Percentiles rank a stretch among this genome's conserved stretches.
These are phyloP conservation scores for Megalurothrips usitatus DNA, from an alignment of 2,888 invertebrate species.

Conservation along the genomic window DNA sequence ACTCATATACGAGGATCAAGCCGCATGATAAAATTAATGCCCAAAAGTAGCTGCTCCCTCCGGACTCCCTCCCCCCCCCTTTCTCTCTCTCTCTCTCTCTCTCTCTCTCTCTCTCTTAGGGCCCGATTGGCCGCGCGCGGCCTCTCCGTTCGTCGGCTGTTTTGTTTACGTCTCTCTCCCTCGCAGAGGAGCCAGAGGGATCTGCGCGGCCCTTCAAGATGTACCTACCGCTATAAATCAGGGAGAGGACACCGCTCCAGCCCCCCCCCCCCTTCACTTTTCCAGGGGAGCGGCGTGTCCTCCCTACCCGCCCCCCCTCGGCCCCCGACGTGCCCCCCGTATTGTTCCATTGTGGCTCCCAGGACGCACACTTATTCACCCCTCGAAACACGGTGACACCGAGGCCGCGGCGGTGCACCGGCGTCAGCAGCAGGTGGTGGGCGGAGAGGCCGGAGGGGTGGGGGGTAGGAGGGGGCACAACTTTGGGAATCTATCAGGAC, in stretches of 20 bases:
- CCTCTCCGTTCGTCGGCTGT: background rate
- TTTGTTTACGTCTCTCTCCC: background rate
- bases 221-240: background rate
- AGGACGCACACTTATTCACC: background rate
- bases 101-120: background rate
- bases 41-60: no score
- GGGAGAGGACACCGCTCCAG: background rate
- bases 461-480: no score
- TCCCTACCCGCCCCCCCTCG: background rate
- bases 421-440: no score
- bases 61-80: background rate
- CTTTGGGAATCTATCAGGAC: no score
- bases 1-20: no score
- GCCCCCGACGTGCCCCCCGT: background rate
- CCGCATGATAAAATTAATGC: no score
- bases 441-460: no score
- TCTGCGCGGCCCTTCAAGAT: background rate
- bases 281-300: no score
- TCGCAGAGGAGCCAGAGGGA: background rate
- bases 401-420: no score
- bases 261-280: no score
- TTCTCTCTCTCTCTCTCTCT: background rate
- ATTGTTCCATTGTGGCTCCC: slow-evolving; percentile 6
- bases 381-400: background rate
- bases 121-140: background rate